Percentiles rank a stretch among this genome's conserved stretches.
Evolutionary conservation across 2,113 vertebrate genomes (phyloP).

Genomic region (Planiliza haematocheilus): DNA sequence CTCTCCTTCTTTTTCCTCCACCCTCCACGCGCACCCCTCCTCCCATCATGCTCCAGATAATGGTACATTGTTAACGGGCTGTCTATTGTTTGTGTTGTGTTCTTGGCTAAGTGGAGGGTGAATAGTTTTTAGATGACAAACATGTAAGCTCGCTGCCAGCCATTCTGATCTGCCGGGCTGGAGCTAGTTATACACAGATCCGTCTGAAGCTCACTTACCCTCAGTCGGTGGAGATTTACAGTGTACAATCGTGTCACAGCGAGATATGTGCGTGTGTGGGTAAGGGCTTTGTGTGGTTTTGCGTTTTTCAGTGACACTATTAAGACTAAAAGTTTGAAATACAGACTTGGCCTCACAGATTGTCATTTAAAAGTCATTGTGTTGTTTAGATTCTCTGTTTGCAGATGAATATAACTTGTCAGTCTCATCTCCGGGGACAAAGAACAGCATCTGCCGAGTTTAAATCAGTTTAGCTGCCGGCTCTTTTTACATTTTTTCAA

Average conservation of each 20-base stretch:
- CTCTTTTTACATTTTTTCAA: background rate
- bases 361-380: slow-evolving; percentile 52
- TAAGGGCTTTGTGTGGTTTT: slow-evolving; percentile 37
- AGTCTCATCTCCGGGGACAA: slow-evolving; percentile 29
- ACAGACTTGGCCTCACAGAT: slow-evolving; percentile 46
- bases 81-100: slow-evolving; percentile 91
- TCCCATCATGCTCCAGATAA: slow-evolving; percentile 74
- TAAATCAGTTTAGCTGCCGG: slow-evolving; percentile 10
- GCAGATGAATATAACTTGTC: slow-evolving; percentile 37
- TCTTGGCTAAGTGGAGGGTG: slow-evolving; percentile 88
- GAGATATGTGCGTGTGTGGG: slow-evolving; percentile 14
- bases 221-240: slow-evolving; percentile 77
- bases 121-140: slow-evolving; percentile 98
- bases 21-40: slow-evolving; percentile 36
- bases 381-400: slow-evolving; percentile 43
- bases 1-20: slow-evolving; percentile 35
- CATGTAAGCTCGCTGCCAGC: slow-evolving; percentile 90
- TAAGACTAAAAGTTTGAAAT: slow-evolving; percentile 53
- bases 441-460: slow-evolving; percentile 8
- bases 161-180: slow-evolving; percentile 88
- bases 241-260: slow-evolving; percentile 46
- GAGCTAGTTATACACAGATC: slow-evolving; percentile 68
- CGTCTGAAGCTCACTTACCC: slow-evolving; percentile 76
- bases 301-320: slow-evolving; percentile 47
- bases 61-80: slow-evolving; percentile 82